These are phyloP conservation scores for Morpho helenor DNA, from an alignment of 2,888 invertebrate species.

Conservation along the genomic window DNA sequence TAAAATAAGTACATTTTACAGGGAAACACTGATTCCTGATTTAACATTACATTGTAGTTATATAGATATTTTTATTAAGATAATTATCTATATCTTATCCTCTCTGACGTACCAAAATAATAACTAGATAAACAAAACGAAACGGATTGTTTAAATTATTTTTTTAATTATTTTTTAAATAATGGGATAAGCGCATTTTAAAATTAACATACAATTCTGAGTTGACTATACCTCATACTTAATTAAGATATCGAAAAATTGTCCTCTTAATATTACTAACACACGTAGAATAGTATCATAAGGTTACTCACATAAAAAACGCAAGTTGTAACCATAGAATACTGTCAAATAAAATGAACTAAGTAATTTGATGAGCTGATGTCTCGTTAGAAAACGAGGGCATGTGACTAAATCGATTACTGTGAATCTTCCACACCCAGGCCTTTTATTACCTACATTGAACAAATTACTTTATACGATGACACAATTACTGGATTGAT, in stretches of 20 bases:
- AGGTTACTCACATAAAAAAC: slow-evolving; percentile 7
- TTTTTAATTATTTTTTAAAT: no score
- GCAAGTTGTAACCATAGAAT: slow-evolving; percentile 11
- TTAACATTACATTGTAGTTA: no score
- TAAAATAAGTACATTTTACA: no score
- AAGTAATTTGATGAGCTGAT: slow-evolving; percentile 12
- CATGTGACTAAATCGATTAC: slow-evolving; percentile 25
- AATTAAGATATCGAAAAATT: background rate
- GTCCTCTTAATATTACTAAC: slow-evolving; percentile 17
- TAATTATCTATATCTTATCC: no score
- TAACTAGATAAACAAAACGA: no score
- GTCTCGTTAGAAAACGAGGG: slow-evolving; percentile 6
- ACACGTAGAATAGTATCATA: slow-evolving; percentile 9
- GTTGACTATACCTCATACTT: no score
- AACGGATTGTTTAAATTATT: no score
- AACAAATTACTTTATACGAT: slow-evolving; percentile 22
- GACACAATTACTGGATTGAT: slow-evolving; percentile 19
- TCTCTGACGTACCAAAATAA: no score
- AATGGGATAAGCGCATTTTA: no score
- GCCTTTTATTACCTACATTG: slow-evolving; percentile 25
- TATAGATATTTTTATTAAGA: no score
- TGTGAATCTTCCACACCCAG: slow-evolving; percentile 30
- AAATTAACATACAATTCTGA: no score
- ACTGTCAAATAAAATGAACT: slow-evolving; percentile 13
- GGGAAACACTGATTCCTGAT: no score